A percentile compares a stretch with the other conserved stretches of the same genome.
These are phyloP conservation scores for Gari tellinella DNA, from an alignment of 2,888 invertebrate genomes.

Conservation along the genomic window DNA sequence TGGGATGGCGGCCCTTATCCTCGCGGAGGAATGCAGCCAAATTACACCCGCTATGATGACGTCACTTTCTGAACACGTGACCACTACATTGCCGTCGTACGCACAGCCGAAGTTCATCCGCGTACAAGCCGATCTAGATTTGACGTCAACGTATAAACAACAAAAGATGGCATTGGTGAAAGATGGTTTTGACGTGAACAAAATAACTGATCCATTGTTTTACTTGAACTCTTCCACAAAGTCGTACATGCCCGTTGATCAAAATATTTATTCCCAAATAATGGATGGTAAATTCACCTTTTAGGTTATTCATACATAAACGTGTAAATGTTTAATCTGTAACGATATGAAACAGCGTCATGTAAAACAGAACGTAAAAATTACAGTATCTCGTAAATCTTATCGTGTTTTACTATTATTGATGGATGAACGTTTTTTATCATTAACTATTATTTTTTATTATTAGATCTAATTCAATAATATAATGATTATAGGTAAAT, in stretches of 20 bases:
- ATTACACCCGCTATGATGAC: constrained; percentile 37
- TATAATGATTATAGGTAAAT: too few species aligned
- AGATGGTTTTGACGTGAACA: constrained; percentile 52
- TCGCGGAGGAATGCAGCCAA: constrained; percentile 42
- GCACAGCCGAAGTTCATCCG: constrained; percentile 69
- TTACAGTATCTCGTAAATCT: too few species aligned
- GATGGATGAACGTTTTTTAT: too few species aligned
- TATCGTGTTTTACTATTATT: too few species aligned
- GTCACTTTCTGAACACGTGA: constrained; percentile 60
- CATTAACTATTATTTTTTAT: too few species aligned
- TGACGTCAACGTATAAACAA: constrained; percentile 64
- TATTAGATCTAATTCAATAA: too few species aligned
- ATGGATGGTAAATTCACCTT: constrained; percentile 36
- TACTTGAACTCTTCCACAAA: constrained; percentile 38
- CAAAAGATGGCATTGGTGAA: constrained; percentile 42
- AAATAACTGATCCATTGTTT: constrained; percentile 41
- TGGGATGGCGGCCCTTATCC: constrained; percentile 77
- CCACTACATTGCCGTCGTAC: constrained; percentile 70
- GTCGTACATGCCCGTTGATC: constrained; percentile 37
- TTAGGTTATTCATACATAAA: constrained; percentile 4
- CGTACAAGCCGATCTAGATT: constrained; percentile 40
- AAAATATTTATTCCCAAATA: constrained; percentile 26
- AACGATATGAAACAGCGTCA: too few species aligned
- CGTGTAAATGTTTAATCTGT: too few species aligned
- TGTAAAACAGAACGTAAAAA: too few species aligned